These are phyloP conservation scores for Omphaloscelis lunosa DNA, from an alignment of 2,888 invertebrate genomes.

Conservation along the genomic window DNA sequence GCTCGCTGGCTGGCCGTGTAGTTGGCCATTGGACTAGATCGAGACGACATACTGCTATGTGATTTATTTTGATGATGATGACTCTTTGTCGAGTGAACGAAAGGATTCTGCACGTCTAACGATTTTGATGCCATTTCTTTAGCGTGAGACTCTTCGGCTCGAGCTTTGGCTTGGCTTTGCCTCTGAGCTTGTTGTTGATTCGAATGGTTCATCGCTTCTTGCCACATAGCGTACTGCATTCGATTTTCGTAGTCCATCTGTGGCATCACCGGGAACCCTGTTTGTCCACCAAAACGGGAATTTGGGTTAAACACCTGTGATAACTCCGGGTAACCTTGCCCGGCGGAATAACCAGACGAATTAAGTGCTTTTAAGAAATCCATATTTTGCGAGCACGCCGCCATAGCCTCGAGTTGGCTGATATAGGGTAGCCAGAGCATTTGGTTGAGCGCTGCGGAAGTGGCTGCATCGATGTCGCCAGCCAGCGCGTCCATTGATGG, in stretches of 20 bases:
- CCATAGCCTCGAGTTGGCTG: constrained; percentile 91
- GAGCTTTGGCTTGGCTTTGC: constrained; percentile 79
- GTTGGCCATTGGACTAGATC: constrained; percentile 88
- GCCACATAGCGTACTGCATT: constrained; percentile 92
- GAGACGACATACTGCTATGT: constrained; percentile 83
- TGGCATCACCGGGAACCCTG: constrained; percentile 85
- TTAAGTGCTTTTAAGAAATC: constrained; percentile 91
- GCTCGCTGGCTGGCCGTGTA: constrained; percentile 82
- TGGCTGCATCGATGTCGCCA: constrained; percentile 93
- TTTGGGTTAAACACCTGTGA: constrained; percentile 87
- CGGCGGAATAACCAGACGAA: constrained; percentile 87
- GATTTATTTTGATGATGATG: constrained; percentile 83
- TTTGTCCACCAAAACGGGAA: constrained; percentile 83
- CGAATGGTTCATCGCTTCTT: constrained; percentile 92
- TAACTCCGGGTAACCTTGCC: constrained; percentile 87
- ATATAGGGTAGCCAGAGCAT: constrained; percentile 94
- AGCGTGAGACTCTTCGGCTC: constrained; percentile 75
- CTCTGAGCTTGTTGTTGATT: constrained; percentile 77
- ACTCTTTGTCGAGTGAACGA: constrained; percentile 85
- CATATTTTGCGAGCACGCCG: constrained; percentile 90
- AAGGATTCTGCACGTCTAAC: constrained; percentile 85
- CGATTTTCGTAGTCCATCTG: constrained; percentile 90
- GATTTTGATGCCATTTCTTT: constrained; percentile 82
- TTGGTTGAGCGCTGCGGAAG: constrained; percentile 93
- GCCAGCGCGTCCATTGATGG: constrained; percentile 88